Evolutionary conservation across 2,888 invertebrate species (phyloP).

Genomic region (Tinea semifulvella): DNA sequence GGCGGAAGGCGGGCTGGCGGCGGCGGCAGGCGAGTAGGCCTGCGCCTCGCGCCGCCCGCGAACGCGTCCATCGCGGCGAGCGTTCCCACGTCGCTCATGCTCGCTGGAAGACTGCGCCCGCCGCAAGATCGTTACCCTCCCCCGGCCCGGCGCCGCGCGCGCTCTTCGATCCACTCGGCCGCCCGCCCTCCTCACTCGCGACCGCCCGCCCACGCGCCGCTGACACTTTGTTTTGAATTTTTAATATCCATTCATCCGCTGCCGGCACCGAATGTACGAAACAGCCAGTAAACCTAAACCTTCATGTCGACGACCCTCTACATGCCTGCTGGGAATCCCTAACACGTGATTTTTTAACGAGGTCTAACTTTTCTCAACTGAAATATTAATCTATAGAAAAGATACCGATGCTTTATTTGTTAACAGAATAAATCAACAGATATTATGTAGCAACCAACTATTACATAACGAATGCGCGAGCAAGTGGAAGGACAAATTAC

Average conservation of each 20-base stretch:
- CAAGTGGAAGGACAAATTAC: background rate
- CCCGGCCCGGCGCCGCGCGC: slow-evolving; percentile 41
- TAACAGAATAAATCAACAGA: too few relatives aligned
- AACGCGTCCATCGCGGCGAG: slow-evolving; percentile 64
- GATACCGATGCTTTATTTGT: too few relatives aligned
- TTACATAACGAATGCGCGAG: background rate
- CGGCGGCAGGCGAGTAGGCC: slow-evolving; percentile 43
- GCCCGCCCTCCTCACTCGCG: slow-evolving; percentile 57
- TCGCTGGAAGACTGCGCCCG: slow-evolving; percentile 54
- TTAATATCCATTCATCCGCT: slow-evolving; percentile 58
- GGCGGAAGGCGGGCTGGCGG: slow-evolving; percentile 51
- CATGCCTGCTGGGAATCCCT: too few relatives aligned
- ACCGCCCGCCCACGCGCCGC: slow-evolving; percentile 51
- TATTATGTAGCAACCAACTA: too few relatives aligned
- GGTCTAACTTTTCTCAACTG: too few relatives aligned
- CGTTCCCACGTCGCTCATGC: slow-evolving; percentile 65
- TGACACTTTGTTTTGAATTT: slow-evolving; percentile 60
- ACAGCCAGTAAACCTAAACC: background rate
- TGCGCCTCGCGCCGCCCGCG: slow-evolving; percentile 61
- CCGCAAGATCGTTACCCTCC: slow-evolving; percentile 29
- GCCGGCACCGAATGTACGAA: background rate
- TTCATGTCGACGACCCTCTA: slow-evolving; percentile 10
- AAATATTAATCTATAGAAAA: too few relatives aligned
- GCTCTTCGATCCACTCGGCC: slow-evolving; percentile 33
- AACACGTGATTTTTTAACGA: too few relatives aligned